These are phyloP conservation scores for Agrypnia vestita DNA, from an alignment of 1,140 invertebrate genomes.

Conservation along the genomic window DNA sequence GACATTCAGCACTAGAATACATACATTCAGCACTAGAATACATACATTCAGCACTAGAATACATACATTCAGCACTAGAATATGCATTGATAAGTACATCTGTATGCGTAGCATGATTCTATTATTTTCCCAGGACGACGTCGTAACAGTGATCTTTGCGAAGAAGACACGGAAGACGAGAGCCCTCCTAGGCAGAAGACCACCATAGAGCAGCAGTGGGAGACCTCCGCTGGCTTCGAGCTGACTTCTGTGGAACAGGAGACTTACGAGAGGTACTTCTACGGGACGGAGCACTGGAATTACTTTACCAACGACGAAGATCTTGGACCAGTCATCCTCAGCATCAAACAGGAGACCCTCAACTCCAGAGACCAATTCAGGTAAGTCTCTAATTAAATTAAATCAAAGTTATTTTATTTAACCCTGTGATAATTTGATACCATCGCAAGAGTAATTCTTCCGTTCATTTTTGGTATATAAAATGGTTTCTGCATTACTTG, in stretches of 20 bases:
- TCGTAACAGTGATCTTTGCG: slow-evolving; percentile 60
- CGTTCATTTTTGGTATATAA: too few relatives aligned
- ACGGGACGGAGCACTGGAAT: slow-evolving; percentile 97
- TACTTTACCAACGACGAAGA: slow-evolving; percentile 98
- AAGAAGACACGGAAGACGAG: slow-evolving; percentile 65
- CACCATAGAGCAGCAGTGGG: slow-evolving; percentile 92
- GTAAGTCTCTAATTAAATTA: slow-evolving; percentile 71
- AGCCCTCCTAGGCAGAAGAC: slow-evolving; percentile 81
- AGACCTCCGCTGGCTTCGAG: slow-evolving; percentile 91
- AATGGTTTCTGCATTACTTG: too few relatives aligned
- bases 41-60: too few relatives aligned
- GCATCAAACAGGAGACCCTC: slow-evolving; percentile 95
- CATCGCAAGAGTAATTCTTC: too few relatives aligned
- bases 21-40: too few relatives aligned
- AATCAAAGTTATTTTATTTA: too few relatives aligned
- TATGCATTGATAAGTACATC: too few relatives aligned
- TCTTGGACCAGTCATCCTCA: slow-evolving; percentile 95
- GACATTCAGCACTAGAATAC: too few relatives aligned
- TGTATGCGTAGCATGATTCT: too few relatives aligned
- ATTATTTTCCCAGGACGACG: slow-evolving; percentile 64
- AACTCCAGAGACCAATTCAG: slow-evolving; percentile 94
- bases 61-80: too few relatives aligned
- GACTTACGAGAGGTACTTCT: slow-evolving; percentile 96
- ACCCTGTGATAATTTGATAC: background rate
- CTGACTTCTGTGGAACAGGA: slow-evolving; percentile 95